Percentiles rank a stretch among this genome's conserved stretches.
These are phyloP conservation scores for Anoplolepis gracilipes DNA, from an alignment of 1,140 invertebrate genomes.

Conservation along the genomic window DNA sequence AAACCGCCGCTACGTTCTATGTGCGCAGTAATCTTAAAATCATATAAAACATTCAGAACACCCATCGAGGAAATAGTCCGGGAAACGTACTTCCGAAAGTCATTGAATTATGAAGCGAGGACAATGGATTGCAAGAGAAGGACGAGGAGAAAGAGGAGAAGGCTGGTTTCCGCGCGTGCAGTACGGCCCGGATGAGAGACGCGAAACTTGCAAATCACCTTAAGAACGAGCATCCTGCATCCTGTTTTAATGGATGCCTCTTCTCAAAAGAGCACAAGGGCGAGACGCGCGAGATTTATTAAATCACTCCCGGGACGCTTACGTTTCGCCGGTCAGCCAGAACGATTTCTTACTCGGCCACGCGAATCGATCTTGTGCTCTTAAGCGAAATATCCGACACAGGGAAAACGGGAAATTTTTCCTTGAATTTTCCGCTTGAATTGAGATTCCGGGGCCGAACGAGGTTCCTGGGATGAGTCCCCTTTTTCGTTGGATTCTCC, in stretches of 20 bases:
- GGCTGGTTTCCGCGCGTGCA: constrained; percentile 34
- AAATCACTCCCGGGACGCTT: constrained; percentile 32
- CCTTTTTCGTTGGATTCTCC: not conserved
- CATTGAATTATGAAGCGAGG: constrained; percentile 66
- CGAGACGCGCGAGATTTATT: constrained; percentile 5
- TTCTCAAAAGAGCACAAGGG: not conserved
- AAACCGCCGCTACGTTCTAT: no score
- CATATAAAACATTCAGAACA: constrained; percentile 61
- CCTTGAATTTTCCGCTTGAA: constrained; percentile 37
- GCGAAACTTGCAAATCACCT: constrained; percentile 60
- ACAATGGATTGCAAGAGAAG: constrained; percentile 51
- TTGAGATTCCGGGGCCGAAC: not conserved
- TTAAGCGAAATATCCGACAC: not conserved
- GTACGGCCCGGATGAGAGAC: constrained; percentile 8
- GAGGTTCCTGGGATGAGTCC: not conserved
- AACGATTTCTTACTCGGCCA: constrained; percentile 7
- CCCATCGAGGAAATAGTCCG: constrained; percentile 48
- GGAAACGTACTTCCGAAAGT: constrained; percentile 60
- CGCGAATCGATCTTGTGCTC: constrained; percentile 2
- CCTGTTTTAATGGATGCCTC: constrained; percentile 35
- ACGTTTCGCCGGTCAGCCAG: constrained; percentile 14
- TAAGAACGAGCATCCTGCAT: not conserved
- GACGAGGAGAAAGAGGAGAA: not conserved
- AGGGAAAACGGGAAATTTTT: constrained; percentile 14
- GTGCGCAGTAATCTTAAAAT: constrained; percentile 19